Evolutionary conservation across 2,888 invertebrate genomes (phyloP).

Genomic region (Drosophila recens): DNA sequence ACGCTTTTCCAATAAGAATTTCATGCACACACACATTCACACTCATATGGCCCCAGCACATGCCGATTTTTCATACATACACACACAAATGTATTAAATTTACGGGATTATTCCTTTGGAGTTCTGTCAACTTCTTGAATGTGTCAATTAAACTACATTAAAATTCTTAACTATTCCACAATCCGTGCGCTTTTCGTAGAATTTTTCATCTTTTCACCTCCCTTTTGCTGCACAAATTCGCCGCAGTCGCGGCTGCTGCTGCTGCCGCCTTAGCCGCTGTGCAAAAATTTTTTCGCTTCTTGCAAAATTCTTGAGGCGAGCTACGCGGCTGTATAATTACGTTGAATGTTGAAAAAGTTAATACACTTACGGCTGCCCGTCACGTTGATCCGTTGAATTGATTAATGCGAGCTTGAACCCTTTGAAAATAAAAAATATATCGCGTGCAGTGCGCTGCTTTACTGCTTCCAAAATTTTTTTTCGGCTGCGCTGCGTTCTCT

Average conservation of each 20-base stretch:
- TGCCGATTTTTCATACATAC: slow-evolving; percentile 70
- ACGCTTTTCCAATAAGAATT: slow-evolving; percentile 80
- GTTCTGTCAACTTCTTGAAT: slow-evolving; percentile 19
- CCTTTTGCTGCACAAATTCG: slow-evolving; percentile 66
- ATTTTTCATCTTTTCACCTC: slow-evolving; percentile 67
- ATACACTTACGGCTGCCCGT: slow-evolving; percentile 73
- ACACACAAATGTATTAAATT: slow-evolving; percentile 58
- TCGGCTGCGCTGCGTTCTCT: slow-evolving; percentile 80
- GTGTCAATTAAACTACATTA: slow-evolving; percentile 37
- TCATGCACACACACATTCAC: slow-evolving; percentile 49
- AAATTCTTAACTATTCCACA: slow-evolving; percentile 31
- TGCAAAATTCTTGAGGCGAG: slow-evolving; percentile 51
- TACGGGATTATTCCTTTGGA: slow-evolving; percentile 45
- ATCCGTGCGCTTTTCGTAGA: slow-evolving; percentile 44
- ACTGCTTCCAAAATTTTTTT: slow-evolving; percentile 78
- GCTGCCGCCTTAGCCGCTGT: slow-evolving; percentile 70
- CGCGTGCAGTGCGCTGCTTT: slow-evolving; percentile 74
- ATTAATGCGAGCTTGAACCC: slow-evolving; percentile 59
- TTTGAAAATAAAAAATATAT: slow-evolving; percentile 79
- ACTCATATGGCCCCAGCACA: slow-evolving; percentile 52
- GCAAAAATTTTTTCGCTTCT: slow-evolving; percentile 77
- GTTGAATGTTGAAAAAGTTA: slow-evolving; percentile 37
- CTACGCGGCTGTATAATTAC: slow-evolving; percentile 48
- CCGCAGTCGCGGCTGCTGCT: slow-evolving; percentile 61
- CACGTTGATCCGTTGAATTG: slow-evolving; percentile 54